A percentile compares a stretch with the other conserved stretches of the same genome.
Conservation (phyloP, 2,888 invertebrate genomes). For the Homarus gammarus region DNA sequence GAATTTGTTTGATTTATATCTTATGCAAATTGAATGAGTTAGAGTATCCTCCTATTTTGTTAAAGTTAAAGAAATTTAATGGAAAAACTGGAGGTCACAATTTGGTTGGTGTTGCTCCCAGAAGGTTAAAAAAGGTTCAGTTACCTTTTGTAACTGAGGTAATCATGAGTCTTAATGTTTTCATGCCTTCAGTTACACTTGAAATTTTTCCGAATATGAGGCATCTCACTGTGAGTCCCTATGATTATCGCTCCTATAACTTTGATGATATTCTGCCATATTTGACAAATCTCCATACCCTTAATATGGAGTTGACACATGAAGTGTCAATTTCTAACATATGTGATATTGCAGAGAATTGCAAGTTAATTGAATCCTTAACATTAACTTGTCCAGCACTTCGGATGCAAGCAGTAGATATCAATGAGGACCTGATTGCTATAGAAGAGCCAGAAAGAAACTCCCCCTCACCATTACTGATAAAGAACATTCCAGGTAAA, state of each 20-base stretch:
- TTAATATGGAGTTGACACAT: constrained; percentile 11
- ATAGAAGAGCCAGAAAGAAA: background rate
- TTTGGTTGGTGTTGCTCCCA: background rate
- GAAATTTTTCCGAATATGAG: constrained; percentile 41
- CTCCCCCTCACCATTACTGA: background rate
- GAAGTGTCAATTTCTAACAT: constrained; percentile 12
- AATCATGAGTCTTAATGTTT: background rate
- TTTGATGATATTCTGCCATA: constrained; percentile 8
- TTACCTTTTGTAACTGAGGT: constrained; percentile 27
- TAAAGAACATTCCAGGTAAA: background rate
- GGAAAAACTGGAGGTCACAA: background rate
- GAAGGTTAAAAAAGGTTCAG: background rate
- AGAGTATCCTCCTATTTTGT: constrained; percentile 8
- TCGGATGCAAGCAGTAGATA: background rate
- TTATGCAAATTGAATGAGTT: background rate
- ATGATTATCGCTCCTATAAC: background rate
- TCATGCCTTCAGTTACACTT: background rate
- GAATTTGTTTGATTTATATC: background rate
- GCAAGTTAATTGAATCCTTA: constrained; percentile 5
- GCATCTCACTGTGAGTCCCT: constrained; percentile 6
- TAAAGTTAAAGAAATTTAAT: constrained; percentile 30
- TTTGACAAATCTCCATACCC: constrained; percentile 8
- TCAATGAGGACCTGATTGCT: background rate
- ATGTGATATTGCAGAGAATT: constrained; percentile 28
- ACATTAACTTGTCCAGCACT: constrained; percentile 18